Evolutionary conservation across 1,140 invertebrate species (phyloP), one percentile per base, ranked within the genome.

Genomic region (Drosophila willistoni): DNA sequence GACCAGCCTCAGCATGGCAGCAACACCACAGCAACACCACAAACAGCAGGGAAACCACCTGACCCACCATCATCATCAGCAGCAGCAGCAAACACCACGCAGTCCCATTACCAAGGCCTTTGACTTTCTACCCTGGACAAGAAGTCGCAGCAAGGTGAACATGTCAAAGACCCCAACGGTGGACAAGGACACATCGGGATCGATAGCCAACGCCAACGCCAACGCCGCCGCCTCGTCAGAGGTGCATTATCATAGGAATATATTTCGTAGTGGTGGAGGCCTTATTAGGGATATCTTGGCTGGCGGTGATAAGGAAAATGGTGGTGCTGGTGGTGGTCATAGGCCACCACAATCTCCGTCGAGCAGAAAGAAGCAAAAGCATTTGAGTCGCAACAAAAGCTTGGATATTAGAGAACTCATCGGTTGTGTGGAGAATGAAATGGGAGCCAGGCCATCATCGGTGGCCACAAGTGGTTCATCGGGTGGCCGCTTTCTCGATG

Each of bases 21-120:
- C 79, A 57, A 7, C 29, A 29, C 67, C 70, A 0, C 33, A 70
- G 22, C 62, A 75, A 47, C 59, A 69, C 17, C 47, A 73, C 68
- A 47, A 47, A 19, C 44, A 51, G 60, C 67, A 77, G 51, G 76
- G 71, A 3, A 57, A 75, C 0, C 73, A 64, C 14, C 64, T 80
- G n/a, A 7, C 64, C 33, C 83, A 86, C 9, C 42, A 34, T 7
- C 44, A 51, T 9, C 44, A 51, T 1, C 44, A 47, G 55, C 64
- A 42, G 19, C 71, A 34, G 22, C 56, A 64, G 62, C 41, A 12
- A 61, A 69, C 41, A 12, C 66, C 83, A 14, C 83, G 83, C 17
- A 92, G 91, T 68, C 90, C 91, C 73, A 92, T 92, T 7, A 92
- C 90, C 51, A 92, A 92, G 67, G 91, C 91, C 59, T 92, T 92